A percentile compares a stretch with the other conserved stretches of the same genome.
Evolutionary conservation across 1,140 invertebrate genomes (phyloP).

Genomic region (Drosophila lowei): DNA sequence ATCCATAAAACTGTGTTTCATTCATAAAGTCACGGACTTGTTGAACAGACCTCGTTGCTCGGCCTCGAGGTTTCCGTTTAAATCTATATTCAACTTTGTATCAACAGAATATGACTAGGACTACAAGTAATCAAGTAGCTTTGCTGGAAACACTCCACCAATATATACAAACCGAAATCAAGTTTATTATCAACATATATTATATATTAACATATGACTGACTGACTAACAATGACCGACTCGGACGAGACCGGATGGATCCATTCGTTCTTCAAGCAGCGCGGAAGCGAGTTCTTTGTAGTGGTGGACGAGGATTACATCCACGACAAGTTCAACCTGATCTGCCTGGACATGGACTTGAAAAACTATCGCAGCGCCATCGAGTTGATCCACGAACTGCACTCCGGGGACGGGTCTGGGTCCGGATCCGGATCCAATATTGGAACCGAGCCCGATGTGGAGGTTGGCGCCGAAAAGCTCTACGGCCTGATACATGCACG

Average conservation of each 20-base stretch:
- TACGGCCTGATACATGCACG: conserved; percentile 99
- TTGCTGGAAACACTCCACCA: not conserved
- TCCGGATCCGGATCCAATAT: conserved; percentile 96
- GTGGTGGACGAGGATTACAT: conserved; percentile 70
- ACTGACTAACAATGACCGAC: too few species aligned
- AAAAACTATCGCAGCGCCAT: conserved; percentile 59
- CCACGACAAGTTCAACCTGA: conserved; percentile 69
- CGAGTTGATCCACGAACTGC: conserved; percentile 79
- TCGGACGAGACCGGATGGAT: conserved; percentile 67
- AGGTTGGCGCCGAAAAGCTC: conserved; percentile 99
- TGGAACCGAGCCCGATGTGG: conserved; percentile 98
- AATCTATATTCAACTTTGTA: too few species aligned
- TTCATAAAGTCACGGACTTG: too few species aligned
- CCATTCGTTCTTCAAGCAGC: conserved; percentile 69
- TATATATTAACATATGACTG: too few species aligned
- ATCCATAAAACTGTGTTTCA: too few species aligned
- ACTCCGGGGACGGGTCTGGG: too few species aligned
- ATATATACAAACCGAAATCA: too few species aligned
- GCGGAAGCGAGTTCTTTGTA: conserved; percentile 70
- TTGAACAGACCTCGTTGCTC: too few species aligned
- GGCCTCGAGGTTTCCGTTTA: too few species aligned
- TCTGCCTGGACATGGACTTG: conserved; percentile 59
- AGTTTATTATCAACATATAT: too few species aligned
- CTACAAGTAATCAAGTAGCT: not conserved
- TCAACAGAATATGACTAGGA: too few species aligned